A percentile compares a stretch with the other conserved stretches of the same genome.
Evolutionary conservation across 2,113 vertebrate genomes (phyloP).

Genomic region (Pyxicephalus adspersus): DNA sequence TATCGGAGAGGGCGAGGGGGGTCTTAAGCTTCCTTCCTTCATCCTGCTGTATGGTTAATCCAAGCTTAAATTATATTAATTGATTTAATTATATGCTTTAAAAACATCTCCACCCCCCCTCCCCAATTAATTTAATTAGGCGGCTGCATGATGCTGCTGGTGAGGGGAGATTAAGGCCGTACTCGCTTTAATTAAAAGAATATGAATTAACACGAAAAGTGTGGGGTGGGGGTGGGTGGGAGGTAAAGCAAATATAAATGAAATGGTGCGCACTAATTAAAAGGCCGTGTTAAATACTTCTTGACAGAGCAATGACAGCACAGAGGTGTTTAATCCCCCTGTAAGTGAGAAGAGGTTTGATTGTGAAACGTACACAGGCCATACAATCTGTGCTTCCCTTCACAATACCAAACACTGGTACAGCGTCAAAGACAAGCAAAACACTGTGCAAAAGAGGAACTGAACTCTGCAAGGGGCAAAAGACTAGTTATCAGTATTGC

Average conservation of each 20-base stretch:
- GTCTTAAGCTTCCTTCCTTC: conserved; percentile 65
- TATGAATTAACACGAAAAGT: conserved; percentile 82
- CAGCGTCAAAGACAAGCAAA: no score
- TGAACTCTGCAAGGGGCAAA: no score
- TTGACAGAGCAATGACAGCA: conserved; percentile 81
- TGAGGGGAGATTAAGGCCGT: conserved; percentile 94
- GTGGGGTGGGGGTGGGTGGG: conserved; percentile 53
- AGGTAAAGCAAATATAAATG: conserved; percentile 90
- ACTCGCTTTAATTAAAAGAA: conserved; percentile 98
- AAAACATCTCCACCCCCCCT: conserved; percentile 71
- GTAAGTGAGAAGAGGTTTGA: conserved; percentile 62
- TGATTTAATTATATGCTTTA: conserved; percentile 99
- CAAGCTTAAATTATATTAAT: conserved; percentile 99
- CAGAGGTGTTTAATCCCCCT: conserved; percentile 61
- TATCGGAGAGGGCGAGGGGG: conserved; percentile 57
- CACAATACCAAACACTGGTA: neutral
- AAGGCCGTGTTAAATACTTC: conserved; percentile 92
- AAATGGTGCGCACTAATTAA: conserved; percentile 98
- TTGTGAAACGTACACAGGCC: conserved; percentile 24
- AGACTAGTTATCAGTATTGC: no score
- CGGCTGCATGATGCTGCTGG: conserved; percentile 98
- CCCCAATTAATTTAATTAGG: conserved; percentile 99
- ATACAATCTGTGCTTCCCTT: conserved; percentile 16
- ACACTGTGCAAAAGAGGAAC: no score
- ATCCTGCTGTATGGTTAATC: conserved; percentile 88